These are phyloP conservation scores for Ornithoptera alexandrae DNA, from an alignment of 2,888 invertebrate genomes.

Conservation along the genomic window DNA sequence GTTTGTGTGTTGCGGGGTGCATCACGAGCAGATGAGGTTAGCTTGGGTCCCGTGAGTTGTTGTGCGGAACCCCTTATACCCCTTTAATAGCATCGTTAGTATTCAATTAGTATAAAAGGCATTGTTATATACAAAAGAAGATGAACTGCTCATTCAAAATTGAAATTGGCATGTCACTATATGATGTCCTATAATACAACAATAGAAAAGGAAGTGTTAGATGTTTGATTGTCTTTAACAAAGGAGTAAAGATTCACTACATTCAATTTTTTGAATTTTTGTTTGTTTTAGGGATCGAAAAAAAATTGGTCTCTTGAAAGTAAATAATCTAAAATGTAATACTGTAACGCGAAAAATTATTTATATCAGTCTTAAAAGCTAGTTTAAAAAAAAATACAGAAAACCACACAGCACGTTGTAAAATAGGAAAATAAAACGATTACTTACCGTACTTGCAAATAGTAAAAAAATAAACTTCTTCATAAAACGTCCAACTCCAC, in stretches of 20 bases:
- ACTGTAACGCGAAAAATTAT: background rate
- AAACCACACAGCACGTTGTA: background rate
- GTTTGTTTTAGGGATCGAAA: background rate
- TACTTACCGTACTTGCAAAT: conserved; percentile 62
- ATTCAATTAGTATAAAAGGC: background rate
- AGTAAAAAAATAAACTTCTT: conserved; percentile 51
- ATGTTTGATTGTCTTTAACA: conserved; percentile 26
- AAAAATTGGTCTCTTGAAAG: background rate
- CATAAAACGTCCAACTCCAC: conserved; percentile 39
- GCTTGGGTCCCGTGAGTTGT: too few relatives aligned
- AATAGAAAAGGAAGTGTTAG: conserved; percentile 29
- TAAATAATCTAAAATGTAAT: background rate
- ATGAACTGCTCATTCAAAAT: conserved; percentile 18
- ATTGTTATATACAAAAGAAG: conserved; percentile 7
- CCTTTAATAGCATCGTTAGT: background rate
- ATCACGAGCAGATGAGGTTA: too few relatives aligned
- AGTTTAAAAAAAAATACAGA: background rate
- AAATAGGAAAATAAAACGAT: conserved; percentile 4
- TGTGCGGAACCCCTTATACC: too few relatives aligned
- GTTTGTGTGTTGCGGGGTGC: too few relatives aligned
- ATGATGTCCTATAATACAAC: conserved; percentile 17
- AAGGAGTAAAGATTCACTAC: conserved; percentile 11
- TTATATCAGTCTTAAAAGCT: background rate
- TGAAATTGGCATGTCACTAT: conserved; percentile 18
- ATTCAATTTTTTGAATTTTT: background rate